Evolutionary conservation across 2,113 vertebrate species (phyloP), one percentile per base, ranked within the genome.

Genomic region (Clarias batrachus): DNA sequence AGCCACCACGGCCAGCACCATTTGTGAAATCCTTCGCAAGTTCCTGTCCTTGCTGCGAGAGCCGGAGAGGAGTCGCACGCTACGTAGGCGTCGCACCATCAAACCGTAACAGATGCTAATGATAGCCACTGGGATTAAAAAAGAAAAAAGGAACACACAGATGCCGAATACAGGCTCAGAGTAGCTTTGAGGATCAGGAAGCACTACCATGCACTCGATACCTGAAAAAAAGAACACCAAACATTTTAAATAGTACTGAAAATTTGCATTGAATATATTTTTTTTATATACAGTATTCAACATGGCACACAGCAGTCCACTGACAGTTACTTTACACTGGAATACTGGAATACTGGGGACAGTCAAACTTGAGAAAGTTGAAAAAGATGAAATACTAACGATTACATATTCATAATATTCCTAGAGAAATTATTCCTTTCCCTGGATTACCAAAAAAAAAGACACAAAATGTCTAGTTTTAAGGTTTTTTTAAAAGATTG

Each of bases 81-180:
- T 88, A 73, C 33, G 87, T 4, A 90, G 70, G 1, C 89, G 89
- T 19, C 82, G 87, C 10, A 90, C 70, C 89, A 90, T 90, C 82
- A 90, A 70, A 13, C 85, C 78, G 4, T 90, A 90, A 71, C 89
- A 90, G 70, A 88, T 25, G 37, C 87, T 88, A 70, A 90, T 90
- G 78, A 90, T 82, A 13, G 57, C 77, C 87, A 90, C 89, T 25
- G 89, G 89, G 33, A 90, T 86, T 33, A 90, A n/a, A 80, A 90
- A 90, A 27, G 89, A 90, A 82, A 88, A 90, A 79, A 90, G 89
- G 82, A 90, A 90, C 60, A 90, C 85, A 65, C 89, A 88, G 11
- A 73, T 71, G 33, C 70, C 87, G 25, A 90, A 90, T 23, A 90
- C 87, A 63, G 87, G 82, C 68, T 81, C 71, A 63, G 87, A 88